Evolutionary conservation across 2,888 invertebrate species (phyloP).

Genomic region (Nezara viridula): DNA sequence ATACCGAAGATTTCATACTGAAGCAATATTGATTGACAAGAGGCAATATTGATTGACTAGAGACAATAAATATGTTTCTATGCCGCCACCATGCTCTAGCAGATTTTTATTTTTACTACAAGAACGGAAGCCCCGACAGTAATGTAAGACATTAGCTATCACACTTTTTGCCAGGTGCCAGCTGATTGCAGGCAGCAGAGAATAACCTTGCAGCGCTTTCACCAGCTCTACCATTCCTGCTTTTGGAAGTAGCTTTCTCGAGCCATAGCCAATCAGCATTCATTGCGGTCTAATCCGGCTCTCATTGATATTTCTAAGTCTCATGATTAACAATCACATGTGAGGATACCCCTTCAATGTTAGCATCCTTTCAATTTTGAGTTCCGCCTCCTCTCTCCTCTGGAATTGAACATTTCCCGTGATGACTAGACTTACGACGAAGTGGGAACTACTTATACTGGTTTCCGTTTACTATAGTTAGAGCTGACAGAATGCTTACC

Average conservation of each 20-base stretch:
- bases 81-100: too few relatives aligned
- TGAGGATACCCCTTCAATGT: neutral
- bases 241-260: constrained; percentile 19
- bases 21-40: too few relatives aligned
- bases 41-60: too few relatives aligned
- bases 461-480: too few relatives aligned
- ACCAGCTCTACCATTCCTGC: neutral
- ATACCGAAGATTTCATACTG: too few relatives aligned
- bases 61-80: too few relatives aligned
- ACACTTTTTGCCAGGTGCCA: neutral
- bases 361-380: neutral
- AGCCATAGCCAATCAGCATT: neutral
- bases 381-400: too few relatives aligned
- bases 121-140: too few relatives aligned
- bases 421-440: neutral
- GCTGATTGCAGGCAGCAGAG: neutral
- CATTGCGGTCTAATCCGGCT: neutral
- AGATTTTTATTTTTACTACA: too few relatives aligned
- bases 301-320: neutral
- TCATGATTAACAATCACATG: neutral
- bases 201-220: neutral
- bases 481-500: too few relatives aligned
- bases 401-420: too few relatives aligned
- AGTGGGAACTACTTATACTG: neutral
- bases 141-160: too few relatives aligned